A percentile compares a stretch with the other conserved stretches of the same genome.
phyloP scores from a whole-genome alignment of 2,113 vertebrate species.

The Sinocyclocheilus anophthalmus region DNA sequence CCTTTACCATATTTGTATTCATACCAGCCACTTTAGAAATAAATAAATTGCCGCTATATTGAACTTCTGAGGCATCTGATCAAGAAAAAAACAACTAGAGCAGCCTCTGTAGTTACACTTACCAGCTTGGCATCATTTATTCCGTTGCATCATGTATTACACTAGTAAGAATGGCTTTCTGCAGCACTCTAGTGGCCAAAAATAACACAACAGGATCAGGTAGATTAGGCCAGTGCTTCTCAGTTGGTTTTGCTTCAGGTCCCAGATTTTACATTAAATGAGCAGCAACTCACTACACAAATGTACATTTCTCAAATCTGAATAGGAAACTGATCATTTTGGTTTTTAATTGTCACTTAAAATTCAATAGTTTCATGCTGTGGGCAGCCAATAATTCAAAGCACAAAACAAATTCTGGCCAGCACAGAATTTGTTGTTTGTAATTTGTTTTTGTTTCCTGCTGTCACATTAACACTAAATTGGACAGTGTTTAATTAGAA shows the following conservation, averaged over 20 bases:
- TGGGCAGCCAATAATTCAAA: neutral
- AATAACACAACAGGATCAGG: constrained; percentile 66
- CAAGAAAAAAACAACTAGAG: neutral
- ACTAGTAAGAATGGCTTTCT: constrained; percentile 65
- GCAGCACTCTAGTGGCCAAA: constrained; percentile 84
- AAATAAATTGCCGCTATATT: neutral
- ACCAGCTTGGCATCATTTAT: constrained; percentile 10
- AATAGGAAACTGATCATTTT: neutral
- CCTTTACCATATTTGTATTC: neutral
- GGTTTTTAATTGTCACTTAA: neutral
- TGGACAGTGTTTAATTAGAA: neutral
- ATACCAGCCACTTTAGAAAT: neutral
- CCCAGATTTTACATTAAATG: neutral
- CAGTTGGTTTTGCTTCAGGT: neutral
- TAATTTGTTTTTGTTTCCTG: neutral
- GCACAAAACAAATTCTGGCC: neutral
- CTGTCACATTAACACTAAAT: neutral
- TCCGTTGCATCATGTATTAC: constrained; percentile 19
- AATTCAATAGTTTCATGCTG: neutral
- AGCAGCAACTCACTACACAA: neutral
- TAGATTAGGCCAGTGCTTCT: neutral
- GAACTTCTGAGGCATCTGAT: neutral
- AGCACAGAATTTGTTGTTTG: neutral
- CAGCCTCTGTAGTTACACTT: neutral
- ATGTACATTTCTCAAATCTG: neutral